These are phyloP conservation scores for Urocitellus parryii DNA, from an alignment of 2,113 vertebrate genomes.

Conservation along the genomic window DNA sequence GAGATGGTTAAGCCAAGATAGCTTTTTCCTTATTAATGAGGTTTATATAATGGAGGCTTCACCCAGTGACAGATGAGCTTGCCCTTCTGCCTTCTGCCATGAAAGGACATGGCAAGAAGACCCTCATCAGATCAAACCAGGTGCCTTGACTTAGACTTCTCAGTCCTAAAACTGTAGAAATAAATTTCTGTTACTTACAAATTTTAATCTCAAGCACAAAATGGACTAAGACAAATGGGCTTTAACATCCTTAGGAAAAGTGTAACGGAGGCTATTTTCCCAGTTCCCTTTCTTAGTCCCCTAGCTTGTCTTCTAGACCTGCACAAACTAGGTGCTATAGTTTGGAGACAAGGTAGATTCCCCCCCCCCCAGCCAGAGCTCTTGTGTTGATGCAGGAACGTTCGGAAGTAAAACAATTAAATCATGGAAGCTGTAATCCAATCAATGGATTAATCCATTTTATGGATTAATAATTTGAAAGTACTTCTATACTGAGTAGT, in stretches of 20 bases:
- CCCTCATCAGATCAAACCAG: not conserved
- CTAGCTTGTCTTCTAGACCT: not conserved
- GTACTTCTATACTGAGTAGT: no score
- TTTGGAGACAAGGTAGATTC: no score
- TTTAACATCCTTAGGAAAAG: not conserved
- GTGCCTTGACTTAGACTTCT: not conserved
- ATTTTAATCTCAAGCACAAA: not conserved
- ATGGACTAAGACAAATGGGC: not conserved
- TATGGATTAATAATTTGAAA: no score
- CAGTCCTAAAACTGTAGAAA: not conserved
- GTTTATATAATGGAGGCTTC: not conserved
- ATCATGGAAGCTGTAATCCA: no score
- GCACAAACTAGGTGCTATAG: not conserved
- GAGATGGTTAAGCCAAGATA: not conserved
- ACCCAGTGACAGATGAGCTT: fast-evolving
- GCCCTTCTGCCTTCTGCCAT: no score
- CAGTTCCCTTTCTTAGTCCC: not conserved
- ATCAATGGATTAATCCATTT: no score
- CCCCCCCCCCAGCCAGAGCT: no score
- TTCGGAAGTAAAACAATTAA: no score
- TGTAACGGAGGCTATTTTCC: not conserved
- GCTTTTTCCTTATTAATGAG: not conserved
- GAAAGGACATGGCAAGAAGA: not conserved
- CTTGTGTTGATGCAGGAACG: no score
- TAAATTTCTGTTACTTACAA: not conserved